Base-by-base conservation (phyloP, 2,888 invertebrate species). In the Acleris emargana region DNA sequence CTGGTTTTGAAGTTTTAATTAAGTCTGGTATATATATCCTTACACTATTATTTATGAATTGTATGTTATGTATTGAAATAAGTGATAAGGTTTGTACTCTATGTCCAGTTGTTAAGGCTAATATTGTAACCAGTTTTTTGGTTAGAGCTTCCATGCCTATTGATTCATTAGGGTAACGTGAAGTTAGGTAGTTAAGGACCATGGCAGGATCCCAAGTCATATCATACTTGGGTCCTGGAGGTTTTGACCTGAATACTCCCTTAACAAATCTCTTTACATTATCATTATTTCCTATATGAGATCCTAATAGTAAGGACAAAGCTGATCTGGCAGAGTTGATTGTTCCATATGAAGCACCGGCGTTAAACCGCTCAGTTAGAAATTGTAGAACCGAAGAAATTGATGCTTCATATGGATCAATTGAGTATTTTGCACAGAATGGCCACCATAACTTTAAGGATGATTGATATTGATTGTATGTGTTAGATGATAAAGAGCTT, bases 31-130 rank as follows among this genome's bases (percentile, higher is more conserved):
- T 61, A 16, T 18, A 20, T 22, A 61, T 61, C 1, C 13, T 28
- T 16, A 47, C 38, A 25, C 3, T 18, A 5, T 61, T 6, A 18
- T 61, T 20, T 5, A n/a, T 38, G 9, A 49, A 54, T 3, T 16
- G 7, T 6, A 61, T 45, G n/a, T 61, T 61, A 11, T 47, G 9
- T 45, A 61, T 4, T 7, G 4, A 16, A n/a, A 61, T 61, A 1
- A 47, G 13, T 6, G 32, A 54, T 20, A 61, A 47, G 6, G 53
- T 61, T 38, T 61, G 61, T 5, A 61, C 53, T 54, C 53, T 53
- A 11, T 61, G 61, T 5, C 53, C 61, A 6, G 61, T 61, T 13
- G 47, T 16, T 20, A 61, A 25, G 4, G 60, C 52, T 17, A 53
- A 28, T 6, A 60, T 38, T 17, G 60, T 60, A 3, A 60, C 60